Conservation (phyloP, 2,797 vertebrate genomes). For the Streptopelia turtur region DNA sequence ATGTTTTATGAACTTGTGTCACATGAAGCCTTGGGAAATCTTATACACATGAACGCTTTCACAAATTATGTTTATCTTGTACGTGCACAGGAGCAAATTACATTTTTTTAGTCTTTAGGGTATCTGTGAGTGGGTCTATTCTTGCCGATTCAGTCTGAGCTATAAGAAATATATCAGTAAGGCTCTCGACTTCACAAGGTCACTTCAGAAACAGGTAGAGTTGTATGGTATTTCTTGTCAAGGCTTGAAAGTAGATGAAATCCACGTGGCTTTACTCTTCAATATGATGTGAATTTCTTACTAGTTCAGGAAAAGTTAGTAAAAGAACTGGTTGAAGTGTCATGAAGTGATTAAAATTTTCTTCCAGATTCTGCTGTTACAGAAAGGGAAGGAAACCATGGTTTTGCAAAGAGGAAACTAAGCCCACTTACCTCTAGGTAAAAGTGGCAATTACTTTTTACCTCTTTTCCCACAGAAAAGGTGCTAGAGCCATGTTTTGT, state of each 20-base stretch:
- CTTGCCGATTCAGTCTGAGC: background rate
- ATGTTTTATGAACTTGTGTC: constrained; percentile 20
- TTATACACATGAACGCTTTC: background rate
- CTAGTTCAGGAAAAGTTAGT: background rate
- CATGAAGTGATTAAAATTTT: background rate
- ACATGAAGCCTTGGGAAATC: constrained; percentile 13
- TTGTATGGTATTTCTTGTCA: constrained; percentile 2
- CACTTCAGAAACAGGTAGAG: background rate
- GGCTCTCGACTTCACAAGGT: background rate
- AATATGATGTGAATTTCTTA: background rate
- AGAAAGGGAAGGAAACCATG: background rate
- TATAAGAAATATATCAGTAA: background rate
- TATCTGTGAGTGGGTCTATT: background rate
- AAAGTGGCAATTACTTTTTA: background rate
- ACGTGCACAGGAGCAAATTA: background rate
- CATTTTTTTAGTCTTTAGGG: background rate
- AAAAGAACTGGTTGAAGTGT: background rate
- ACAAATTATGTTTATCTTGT: constrained; percentile 18
- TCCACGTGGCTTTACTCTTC: background rate
- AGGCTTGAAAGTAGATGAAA: constrained; percentile 27
- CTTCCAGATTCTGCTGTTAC: background rate
- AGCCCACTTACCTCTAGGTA: background rate
- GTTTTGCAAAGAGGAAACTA: background rate
- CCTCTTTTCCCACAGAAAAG: background rate
- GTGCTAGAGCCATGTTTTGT: rapidly evolving